Base-by-base conservation (phyloP, 2,797 vertebrate species). In the Paramormyrops hopkinsi region DNA sequence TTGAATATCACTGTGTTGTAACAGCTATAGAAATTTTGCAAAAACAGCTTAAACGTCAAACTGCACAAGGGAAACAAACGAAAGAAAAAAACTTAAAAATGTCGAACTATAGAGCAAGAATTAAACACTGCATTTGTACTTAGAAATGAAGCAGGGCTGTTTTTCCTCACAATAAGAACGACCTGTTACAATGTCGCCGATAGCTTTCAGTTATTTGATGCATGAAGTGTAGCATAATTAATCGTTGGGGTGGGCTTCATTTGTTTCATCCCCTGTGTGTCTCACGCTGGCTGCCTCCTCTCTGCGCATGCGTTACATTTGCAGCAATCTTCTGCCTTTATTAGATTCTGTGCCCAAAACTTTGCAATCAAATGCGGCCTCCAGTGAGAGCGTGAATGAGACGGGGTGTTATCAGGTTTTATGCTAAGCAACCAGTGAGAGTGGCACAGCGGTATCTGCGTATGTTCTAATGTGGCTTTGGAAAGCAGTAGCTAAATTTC, bases 301-400 rank as follows among this genome's bases (percentile, higher is more conserved):
- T n/a, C 41, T 44, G 59, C 25, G 53, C 41, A 69, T 56, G 37
- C 8, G 46, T 29, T 51, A 37, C 17, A 19, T 84, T 62, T 84
- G 6, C 25, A 93, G 94, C 93, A 93, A 94, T 93, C 94, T 92
- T 93, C 90, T 93, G 90, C 92, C 93, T 88, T 87, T 91, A 91
- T 93, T 93, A 91, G 90, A 88, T 93, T 92, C 91, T 90, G 91
- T 92, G 93, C 94, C 94, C 93, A 92, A 91, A 91, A 91, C 90
- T 90, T 92, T 91, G 93, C 92, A 90, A 94, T 92, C 90, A 94
- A 93, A 92, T 91, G 91, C 90, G 9, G 12, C 69, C 62, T 90
- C 90, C 93, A 93, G 95, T 93, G 92, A 94, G 93, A 89, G 82
- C 79, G 89, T 88, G 59, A 89, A 56, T 91, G 92, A 90, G 91